Evolutionary conservation across 2,113 vertebrate species (phyloP), one percentile per base, ranked within the genome.

Genomic region (Ptilonorhynchus violaceus): DNA sequence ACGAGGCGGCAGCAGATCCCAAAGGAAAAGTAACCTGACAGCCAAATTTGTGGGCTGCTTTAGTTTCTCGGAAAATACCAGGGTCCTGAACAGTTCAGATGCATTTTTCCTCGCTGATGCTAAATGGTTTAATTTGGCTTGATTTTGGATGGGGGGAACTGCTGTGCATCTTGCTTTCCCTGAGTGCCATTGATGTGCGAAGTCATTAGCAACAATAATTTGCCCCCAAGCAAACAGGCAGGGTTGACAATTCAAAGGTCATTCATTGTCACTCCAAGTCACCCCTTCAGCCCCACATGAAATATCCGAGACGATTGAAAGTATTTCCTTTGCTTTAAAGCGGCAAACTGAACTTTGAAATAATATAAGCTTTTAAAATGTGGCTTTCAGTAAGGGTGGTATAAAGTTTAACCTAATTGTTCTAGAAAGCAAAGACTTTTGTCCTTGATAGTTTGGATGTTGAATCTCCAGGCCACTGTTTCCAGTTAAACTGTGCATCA

Each of bases 1-100:
- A 94, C 44, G 33, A 75, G 96, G 82, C 18, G 92, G 92, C 92
- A 96, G 90, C 88, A 95, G 81, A 94, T 85, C 37, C 90, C 53
- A 85, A 67, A 80, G 59, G 58, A 86, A 52, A 84, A 31, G 37
- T 1, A 56, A 9, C 10, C 30, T 3, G 13, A 4, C 1, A 15
- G 35, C 21, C 17, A 6, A 11, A 39, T 44, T 9, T 14, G 7
- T 5, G 2, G 27, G 21, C 52, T 78, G 64, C 5, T 50, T 77
- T 49, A 2, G 7, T 42, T 52, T 60, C n/a, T 37, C 28, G 41
- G 73, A 66, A 69, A 58, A 37, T 4, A 64, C 9, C 15, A 8
- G 18, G 5, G 27, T 2, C 59, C 25, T 14, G 55, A 50, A 49
- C 11, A 0, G 10, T 31, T 53, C 6, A 39, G 42, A 42, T 39